These are phyloP conservation scores for Stratiomys singularior DNA, from an alignment of 2,888 invertebrate species.

Conservation along the genomic window DNA sequence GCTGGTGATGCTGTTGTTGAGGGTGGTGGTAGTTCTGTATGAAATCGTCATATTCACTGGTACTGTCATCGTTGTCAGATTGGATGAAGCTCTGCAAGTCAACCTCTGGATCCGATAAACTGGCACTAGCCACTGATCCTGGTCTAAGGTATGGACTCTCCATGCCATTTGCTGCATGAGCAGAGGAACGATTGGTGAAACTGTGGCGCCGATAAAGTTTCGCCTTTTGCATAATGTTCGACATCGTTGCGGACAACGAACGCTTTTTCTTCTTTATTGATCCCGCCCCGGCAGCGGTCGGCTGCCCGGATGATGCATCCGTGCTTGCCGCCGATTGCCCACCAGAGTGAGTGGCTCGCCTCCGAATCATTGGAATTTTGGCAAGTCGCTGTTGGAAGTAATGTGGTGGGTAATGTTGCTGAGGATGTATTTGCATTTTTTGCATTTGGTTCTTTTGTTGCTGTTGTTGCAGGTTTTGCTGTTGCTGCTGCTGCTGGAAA, in stretches of 20 bases:
- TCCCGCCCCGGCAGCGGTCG: constrained; percentile 33
- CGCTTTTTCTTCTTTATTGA: constrained; percentile 79
- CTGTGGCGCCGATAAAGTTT: constrained; percentile 69
- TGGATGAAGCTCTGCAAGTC: constrained; percentile 68
- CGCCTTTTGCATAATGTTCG: constrained; percentile 86
- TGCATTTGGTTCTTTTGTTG: constrained; percentile 57
- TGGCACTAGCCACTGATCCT: constrained; percentile 70
- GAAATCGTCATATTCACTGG: constrained; percentile 62
- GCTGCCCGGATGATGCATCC: not conserved
- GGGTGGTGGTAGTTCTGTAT: constrained; percentile 51
- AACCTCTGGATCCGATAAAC: constrained; percentile 77
- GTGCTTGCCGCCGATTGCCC: not conserved
- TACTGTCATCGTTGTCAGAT: constrained; percentile 60
- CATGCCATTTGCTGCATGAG: not conserved
- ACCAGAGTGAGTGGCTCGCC: constrained; percentile 55
- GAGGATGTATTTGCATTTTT: no score
- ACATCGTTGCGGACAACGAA: constrained; percentile 83
- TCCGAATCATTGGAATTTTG: constrained; percentile 59
- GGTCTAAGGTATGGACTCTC: constrained; percentile 58
- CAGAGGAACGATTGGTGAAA: constrained; percentile 53
- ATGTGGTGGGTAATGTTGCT: constrained; percentile 54
- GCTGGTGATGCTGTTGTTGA: constrained; percentile 61
- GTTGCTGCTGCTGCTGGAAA: constrained; percentile 56
- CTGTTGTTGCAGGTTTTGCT: constrained; percentile 57
- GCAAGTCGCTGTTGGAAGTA: constrained; percentile 58